Evolutionary conservation across 2,797 vertebrate species (phyloP).

Genomic region (Mus caroli): DNA sequence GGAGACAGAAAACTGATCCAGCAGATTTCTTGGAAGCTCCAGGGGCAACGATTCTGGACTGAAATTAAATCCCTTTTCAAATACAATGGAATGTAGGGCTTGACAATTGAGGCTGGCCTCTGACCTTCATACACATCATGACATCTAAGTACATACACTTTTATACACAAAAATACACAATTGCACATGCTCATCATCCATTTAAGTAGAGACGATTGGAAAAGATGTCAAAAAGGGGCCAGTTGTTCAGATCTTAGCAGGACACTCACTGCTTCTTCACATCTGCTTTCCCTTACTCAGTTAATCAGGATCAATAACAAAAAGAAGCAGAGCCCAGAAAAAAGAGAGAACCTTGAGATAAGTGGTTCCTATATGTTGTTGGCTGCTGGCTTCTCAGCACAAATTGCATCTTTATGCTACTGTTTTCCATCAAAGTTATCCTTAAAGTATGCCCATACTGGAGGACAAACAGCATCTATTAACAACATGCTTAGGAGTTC

Average conservation of each 20-base stretch:
- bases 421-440: background rate
- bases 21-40: background rate
- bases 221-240: background rate
- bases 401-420: background rate
- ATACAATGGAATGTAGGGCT: background rate
- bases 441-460: background rate
- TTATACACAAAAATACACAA: background rate
- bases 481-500: background rate
- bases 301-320: background rate
- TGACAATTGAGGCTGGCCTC: background rate
- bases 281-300: background rate
- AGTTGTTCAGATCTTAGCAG: background rate
- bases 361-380: too few relatives aligned
- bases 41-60: background rate
- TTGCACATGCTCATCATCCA: background rate
- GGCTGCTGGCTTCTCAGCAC: background rate
- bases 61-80: background rate
- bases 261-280: background rate
- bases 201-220: background rate
- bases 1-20: background rate
- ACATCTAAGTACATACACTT: background rate
- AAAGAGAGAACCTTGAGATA: too few relatives aligned
- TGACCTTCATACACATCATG: background rate
- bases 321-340: background rate
- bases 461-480: background rate